A percentile compares a stretch with the other conserved stretches of the same genome.
phyloP scores from a whole-genome alignment of 2,797 vertebrate species.

The Liparis tanakae region DNA sequence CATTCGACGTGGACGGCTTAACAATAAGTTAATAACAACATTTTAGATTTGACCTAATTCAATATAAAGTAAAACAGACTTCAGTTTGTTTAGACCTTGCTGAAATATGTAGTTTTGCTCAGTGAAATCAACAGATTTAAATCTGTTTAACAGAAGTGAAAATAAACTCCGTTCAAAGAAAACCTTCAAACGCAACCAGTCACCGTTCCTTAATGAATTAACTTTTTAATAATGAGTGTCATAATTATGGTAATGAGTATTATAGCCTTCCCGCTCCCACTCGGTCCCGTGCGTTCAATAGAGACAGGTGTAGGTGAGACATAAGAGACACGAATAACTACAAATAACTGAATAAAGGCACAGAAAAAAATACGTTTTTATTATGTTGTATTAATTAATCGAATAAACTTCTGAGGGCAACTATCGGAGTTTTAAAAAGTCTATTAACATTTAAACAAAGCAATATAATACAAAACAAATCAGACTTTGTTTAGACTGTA shows the following conservation, averaged over 20 bases:
- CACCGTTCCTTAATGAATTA: not conserved
- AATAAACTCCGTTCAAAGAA: not conserved
- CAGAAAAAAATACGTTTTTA: too few species aligned
- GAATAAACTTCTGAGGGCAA: not conserved
- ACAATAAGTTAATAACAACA: not conserved
- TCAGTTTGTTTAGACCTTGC: not conserved
- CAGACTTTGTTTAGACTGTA: not conserved
- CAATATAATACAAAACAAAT: not conserved
- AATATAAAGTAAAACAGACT: not conserved
- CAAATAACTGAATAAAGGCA: not conserved
- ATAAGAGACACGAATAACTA: not conserved
- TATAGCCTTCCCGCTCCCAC: not conserved
- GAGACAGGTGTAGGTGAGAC: constrained; percentile 19
- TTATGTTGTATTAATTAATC: not conserved
- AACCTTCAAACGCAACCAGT: not conserved
- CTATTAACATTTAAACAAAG: too few species aligned
- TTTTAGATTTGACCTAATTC: not conserved
- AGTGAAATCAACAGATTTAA: not conserved
- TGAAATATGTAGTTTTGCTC: not conserved
- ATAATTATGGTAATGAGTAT: not conserved
- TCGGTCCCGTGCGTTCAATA: not conserved
- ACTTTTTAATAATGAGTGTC: not conserved
- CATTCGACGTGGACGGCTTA: not conserved
- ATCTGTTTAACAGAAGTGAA: not conserved
- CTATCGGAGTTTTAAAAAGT: not conserved